Percentiles rank a stretch among this genome's conserved stretches.
phyloP scores from a whole-genome alignment of 2,797 vertebrate genomes.

The Ataeniobius toweri region DNA sequence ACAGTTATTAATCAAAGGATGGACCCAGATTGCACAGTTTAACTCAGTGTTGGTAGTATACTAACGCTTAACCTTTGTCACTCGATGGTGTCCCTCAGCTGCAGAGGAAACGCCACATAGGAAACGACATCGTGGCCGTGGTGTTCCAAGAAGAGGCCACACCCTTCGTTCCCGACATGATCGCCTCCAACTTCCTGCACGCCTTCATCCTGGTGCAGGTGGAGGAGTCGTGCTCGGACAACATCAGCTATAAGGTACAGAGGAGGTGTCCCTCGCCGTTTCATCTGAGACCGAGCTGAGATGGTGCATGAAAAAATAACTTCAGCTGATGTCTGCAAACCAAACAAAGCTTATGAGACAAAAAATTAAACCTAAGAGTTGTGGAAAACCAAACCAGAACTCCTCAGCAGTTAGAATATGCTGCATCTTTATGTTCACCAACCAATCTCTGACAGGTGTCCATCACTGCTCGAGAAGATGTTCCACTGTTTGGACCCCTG shows the following conservation, averaged over 20 bases:
- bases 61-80: background rate
- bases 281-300: too few species aligned
- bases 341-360: too few species aligned
- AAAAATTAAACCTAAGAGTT: too few species aligned
- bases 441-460: conserved; percentile 82
- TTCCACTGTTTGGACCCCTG: conserved; percentile 88
- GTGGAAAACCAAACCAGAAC: background rate
- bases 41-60: background rate
- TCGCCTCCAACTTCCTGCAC: conserved; percentile 95
- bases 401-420: background rate
- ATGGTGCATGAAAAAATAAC: too few species aligned
- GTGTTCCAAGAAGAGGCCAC: conserved; percentile 96
- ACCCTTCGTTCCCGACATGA: conserved; percentile 96
- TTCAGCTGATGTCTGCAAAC: too few species aligned
- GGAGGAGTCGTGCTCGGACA: conserved; percentile 77
- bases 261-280: background rate
- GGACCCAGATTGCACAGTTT: background rate
- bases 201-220: conserved; percentile 92
- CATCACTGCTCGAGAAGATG: conserved; percentile 91
- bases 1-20: background rate
- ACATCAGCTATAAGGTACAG: conserved; percentile 59
- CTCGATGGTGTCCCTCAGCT: conserved; percentile 75
- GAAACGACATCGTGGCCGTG: conserved; percentile 93
- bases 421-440: background rate
- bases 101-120: conserved; percentile 95